A percentile compares a stretch with the other conserved stretches of the same genome.
phyloP scores from a whole-genome alignment of 2,113 vertebrate genomes.

The Dasyprocta punctata region DNA sequence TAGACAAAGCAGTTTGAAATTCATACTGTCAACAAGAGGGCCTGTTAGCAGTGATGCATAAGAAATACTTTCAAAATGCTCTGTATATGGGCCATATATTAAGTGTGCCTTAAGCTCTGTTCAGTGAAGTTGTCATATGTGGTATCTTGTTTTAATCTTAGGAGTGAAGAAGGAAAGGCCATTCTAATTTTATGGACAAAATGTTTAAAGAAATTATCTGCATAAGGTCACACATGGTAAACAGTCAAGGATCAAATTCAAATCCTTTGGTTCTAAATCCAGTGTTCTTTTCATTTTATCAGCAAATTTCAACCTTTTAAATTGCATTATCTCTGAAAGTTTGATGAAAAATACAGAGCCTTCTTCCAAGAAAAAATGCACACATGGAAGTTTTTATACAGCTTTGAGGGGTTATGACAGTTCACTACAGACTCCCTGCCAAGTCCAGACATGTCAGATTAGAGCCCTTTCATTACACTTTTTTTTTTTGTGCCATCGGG shows the following conservation, averaged over 20 bases:
- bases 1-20: background rate
- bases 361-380: slow-evolving; percentile 16
- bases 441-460: background rate
- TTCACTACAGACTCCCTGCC: background rate
- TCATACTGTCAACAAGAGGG: background rate
- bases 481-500: no score
- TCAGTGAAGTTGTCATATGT: background rate
- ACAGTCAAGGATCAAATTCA: slow-evolving; percentile 26
- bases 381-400: background rate
- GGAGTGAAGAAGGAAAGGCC: background rate
- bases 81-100: background rate
- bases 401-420: background rate
- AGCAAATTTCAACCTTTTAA: slow-evolving; percentile 51
- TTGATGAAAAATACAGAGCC: background rate
- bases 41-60: background rate
- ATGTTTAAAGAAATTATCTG: background rate
- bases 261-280: slow-evolving; percentile 35
- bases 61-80: background rate
- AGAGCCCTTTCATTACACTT: background rate
- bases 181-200: slow-evolving; percentile 3
- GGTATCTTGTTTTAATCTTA: background rate
- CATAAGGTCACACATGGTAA: background rate
- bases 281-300: slow-evolving; percentile 23
- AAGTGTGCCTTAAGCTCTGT: background rate
- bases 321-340: background rate